These are phyloP conservation scores for Physeter macrocephalus DNA, from an alignment of 2,113 vertebrate species.

Conservation along the genomic window DNA sequence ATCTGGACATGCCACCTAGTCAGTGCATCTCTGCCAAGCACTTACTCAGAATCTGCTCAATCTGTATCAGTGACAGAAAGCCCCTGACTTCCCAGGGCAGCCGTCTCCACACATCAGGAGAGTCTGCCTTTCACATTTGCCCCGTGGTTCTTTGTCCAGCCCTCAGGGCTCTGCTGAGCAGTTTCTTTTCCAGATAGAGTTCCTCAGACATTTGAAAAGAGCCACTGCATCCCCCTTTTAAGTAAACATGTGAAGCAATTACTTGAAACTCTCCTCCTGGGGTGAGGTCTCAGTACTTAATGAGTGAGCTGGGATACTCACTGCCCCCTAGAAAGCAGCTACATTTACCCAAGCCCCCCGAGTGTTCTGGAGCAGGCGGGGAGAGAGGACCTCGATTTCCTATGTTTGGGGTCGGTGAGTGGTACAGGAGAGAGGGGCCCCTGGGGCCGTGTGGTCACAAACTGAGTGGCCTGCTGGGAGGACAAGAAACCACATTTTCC, in stretches of 20 bases:
- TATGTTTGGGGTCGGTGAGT: no score
- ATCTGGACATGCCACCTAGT: not conserved
- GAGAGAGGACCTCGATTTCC: rapidly evolving
- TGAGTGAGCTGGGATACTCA: rapidly evolving
- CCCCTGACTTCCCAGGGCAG: not conserved
- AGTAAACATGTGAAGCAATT: not conserved
- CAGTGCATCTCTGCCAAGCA: not conserved
- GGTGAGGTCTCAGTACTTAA: not conserved
- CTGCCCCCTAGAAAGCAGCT: not conserved
- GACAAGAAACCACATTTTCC: not conserved
- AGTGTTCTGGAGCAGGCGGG: not conserved
- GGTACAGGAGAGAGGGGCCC: not conserved
- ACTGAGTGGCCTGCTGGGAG: not conserved
- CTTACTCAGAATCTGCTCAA: not conserved
- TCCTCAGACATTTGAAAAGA: not conserved
- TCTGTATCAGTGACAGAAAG: not conserved
- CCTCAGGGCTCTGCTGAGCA: not conserved
- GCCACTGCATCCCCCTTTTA: not conserved
- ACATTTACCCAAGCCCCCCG: not conserved
- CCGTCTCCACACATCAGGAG: not conserved
- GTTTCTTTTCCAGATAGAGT: not conserved
- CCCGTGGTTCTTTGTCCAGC: not conserved
- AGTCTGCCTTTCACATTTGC: not conserved
- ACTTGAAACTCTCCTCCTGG: not conserved
- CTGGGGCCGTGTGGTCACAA: not conserved